A percentile compares a stretch with the other conserved stretches of the same genome.
These are phyloP conservation scores for Cephalopachus bancanus DNA, from an alignment of 2,797 vertebrate genomes.

Conservation along the genomic window DNA sequence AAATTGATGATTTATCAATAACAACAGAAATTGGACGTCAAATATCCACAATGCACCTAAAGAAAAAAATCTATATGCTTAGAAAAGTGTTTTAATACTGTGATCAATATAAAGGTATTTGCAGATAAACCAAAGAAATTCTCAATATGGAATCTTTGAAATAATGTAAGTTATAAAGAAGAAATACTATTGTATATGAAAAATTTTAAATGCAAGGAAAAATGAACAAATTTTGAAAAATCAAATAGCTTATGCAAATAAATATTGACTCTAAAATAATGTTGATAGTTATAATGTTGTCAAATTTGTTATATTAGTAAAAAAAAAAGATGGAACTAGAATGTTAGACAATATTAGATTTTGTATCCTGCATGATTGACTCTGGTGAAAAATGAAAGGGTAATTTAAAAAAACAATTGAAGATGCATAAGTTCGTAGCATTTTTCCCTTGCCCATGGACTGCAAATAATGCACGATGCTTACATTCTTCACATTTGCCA, in stretches of 20 bases:
- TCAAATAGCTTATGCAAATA: not conserved
- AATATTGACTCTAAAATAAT: not conserved
- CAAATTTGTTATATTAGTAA: not conserved
- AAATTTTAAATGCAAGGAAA: not conserved
- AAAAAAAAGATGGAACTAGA: not conserved
- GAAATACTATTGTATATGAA: not conserved
- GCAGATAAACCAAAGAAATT: not conserved
- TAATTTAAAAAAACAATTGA: not conserved
- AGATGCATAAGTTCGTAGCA: too few relatives aligned
- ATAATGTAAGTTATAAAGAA: not conserved
- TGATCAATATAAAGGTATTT: not conserved
- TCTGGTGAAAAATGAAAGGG: not conserved
- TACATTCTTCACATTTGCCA: too few relatives aligned
- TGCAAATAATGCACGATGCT: too few relatives aligned
- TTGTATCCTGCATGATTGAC: not conserved
- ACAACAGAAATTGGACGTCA: not conserved
- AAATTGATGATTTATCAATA: not conserved
- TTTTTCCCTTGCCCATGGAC: too few relatives aligned
- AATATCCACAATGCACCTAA: not conserved
- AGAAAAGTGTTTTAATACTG: not conserved
- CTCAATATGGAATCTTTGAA: not conserved
- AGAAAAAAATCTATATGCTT: not conserved
- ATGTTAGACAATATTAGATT: not conserved
- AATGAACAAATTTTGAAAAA: not conserved
- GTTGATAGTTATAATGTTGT: not conserved